Base-by-base conservation (phyloP, 1,140 invertebrate species). In the Brachionus rubens region DNA sequence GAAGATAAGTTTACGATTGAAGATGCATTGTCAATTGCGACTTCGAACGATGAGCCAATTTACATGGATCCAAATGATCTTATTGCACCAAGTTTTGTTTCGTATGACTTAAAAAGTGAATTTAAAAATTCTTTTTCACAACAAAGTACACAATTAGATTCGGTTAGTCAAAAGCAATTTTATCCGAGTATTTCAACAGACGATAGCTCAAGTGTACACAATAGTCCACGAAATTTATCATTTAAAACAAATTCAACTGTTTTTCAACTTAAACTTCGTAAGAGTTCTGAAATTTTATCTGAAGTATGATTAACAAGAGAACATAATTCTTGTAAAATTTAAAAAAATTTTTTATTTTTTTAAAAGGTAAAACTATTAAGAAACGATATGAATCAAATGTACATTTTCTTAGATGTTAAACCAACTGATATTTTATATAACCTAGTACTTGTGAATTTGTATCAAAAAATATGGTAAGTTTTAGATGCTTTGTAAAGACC, bases 41-140 rank as follows among this genome's bases (percentile, higher is more conserved):
- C 41, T 9, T 24, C 59, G 21, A 65, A 65, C 41, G 59, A 65
- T 65, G 59, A 65, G n/a, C 59, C 59, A 41, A 65, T 65, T 65
- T 65, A 65, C 19, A 65, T 65, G 59, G 59, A 65, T 65, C 59
- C 59, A 21, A 26, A 41, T 24, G 59, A 65, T 21, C 9, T 65
- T 5, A 21, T 65, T 9, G 21, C 33, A 41, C 59, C 54, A 33
- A 59, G 54, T 59, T 16, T 59, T 59, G 54, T 16, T 59, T 59
- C 26, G 28, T 30, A 30, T 33, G 54, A 40, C 9, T 12, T 19
- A 59, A 30, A 43, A 65, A 43, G 40, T 65, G 33, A 65, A 26
- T 26, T 24, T 33, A 41, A n/a, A 28, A 28, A 26, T 30, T 30
- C 52, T n/a, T 56, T 30, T 30, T 56, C 16, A 12, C 33, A 41